phyloP scores from a whole-genome alignment of 2,797 vertebrate species.

The Siniperca obscura region DNA sequence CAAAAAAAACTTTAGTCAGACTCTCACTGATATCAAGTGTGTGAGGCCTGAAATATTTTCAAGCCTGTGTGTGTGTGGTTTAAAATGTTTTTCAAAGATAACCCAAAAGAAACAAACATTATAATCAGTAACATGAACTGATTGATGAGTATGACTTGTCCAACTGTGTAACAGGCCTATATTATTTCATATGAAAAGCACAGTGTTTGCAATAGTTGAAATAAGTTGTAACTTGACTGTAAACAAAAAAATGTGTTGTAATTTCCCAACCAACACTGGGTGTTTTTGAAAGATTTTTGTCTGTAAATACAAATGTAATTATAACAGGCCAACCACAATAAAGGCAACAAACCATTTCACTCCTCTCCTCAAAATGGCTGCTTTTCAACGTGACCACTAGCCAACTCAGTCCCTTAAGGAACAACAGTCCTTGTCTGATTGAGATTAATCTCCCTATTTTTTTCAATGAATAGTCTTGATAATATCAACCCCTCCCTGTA shows the following conservation, averaged over 20 bases:
- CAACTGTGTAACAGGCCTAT: slow-evolving; percentile 9
- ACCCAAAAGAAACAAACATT: slow-evolving; percentile 62
- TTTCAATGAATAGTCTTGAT: slow-evolving; percentile 41
- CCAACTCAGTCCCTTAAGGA: slow-evolving; percentile 24
- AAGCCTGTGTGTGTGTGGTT: slow-evolving; percentile 30
- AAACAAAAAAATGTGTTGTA: slow-evolving; percentile 24
- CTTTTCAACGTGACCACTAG: slow-evolving; percentile 26
- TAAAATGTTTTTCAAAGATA: slow-evolving; percentile 44
- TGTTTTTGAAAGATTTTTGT: slow-evolving; percentile 41
- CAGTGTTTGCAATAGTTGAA: slow-evolving; percentile 22
- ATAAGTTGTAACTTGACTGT: slow-evolving; percentile 26
- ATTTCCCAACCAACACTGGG: slow-evolving; percentile 28
- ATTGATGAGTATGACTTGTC: slow-evolving; percentile 43
- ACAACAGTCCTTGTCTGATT: slow-evolving; percentile 33
- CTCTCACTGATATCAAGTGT: slow-evolving; percentile 35
- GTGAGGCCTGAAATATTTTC: slow-evolving; percentile 46
- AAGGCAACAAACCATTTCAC: slow-evolving; percentile 34
- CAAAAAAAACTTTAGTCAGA: slow-evolving; percentile 56
- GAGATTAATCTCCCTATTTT: slow-evolving; percentile 42
- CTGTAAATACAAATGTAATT: slow-evolving; percentile 48
- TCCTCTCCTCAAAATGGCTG: slow-evolving; percentile 28
- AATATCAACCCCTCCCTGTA: slow-evolving; percentile 29
- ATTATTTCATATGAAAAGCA: slow-evolving; percentile 12
- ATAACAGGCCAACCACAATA: slow-evolving; percentile 42
- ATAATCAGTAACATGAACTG: slow-evolving; percentile 45